These are phyloP conservation scores for Thera britannica DNA, from an alignment of 2,888 invertebrate species.

Conservation along the genomic window DNA sequence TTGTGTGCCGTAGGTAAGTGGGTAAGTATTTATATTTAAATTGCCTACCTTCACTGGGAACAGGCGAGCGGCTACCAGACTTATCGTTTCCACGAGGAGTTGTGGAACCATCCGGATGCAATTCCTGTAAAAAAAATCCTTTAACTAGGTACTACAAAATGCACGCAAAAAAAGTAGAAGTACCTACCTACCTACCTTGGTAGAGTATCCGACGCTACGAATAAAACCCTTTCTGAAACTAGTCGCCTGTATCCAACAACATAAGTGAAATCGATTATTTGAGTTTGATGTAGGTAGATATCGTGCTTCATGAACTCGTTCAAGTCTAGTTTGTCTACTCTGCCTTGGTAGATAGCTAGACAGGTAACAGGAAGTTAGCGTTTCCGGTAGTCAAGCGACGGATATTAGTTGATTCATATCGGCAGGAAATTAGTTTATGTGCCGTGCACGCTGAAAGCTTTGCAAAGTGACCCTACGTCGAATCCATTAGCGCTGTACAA, in stretches of 20 bases:
- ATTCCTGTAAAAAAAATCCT: too few species aligned
- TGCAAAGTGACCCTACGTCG: slow-evolving; percentile 16
- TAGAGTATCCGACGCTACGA: too few species aligned
- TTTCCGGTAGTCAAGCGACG: slow-evolving; percentile 27
- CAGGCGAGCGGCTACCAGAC: slow-evolving; percentile 70
- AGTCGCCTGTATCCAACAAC: too few species aligned
- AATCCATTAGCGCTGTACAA: neutral
- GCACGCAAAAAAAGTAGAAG: too few species aligned
- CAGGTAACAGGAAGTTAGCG: slow-evolving; percentile 12
- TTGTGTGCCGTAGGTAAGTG: too few species aligned
- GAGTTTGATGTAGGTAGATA: neutral
- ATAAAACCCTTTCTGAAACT: too few species aligned
- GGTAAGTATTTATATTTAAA: too few species aligned
- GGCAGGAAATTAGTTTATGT: slow-evolving; percentile 35
- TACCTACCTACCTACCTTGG: too few species aligned
- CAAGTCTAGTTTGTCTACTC: neutral
- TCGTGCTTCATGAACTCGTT: neutral
- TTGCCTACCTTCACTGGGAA: slow-evolving; percentile 64
- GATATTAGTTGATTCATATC: slow-evolving; percentile 33
- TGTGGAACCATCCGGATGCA: slow-evolving; percentile 63
- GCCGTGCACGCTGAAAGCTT: slow-evolving; percentile 27
- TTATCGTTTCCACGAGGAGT: slow-evolving; percentile 64
- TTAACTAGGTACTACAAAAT: too few species aligned
- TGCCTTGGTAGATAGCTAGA: neutral
- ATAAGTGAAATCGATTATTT: too few species aligned